Evolutionary conservation across 37 sponge, comb jelly and placozoan species (phyloP), one percentile per base, ranked within the genome.

Genomic region (Axinella damicornis): DNA sequence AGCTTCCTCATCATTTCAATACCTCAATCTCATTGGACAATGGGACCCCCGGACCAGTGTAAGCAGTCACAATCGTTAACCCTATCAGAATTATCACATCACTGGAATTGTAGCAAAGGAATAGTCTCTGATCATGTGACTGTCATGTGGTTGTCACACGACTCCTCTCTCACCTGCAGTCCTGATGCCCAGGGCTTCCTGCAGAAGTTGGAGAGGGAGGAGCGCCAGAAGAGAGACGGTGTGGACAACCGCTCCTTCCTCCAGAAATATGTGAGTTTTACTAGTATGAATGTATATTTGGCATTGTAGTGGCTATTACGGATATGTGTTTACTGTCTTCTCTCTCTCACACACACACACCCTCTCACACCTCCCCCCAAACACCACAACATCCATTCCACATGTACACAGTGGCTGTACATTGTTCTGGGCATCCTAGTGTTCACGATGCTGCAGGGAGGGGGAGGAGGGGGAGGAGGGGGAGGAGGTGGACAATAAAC

Each of bases 221-320:
- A 65, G 69, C 74, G 41, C 24, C 76, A 80, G 5, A 79, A 72
- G 73, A 62, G 73, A 53, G 75, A 80, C 2, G 75, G 80, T 1
- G 65, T 30, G 31, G 88, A 87, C 60, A 80, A 87, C 64, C 33
- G 88, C 55, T 65, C 72, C 60, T 89, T 89, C 73, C 31, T 89
- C 5, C 89, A 89, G 84, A 89, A 89, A 89, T 89, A 89, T 62
- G 89, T 89, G 22, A 75, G 88, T 28, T 0, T n/a, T 20, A 30
- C 20, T 22, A 25, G 20, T 6, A 35, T 1, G 17, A 46, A 12
- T 46, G 46, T 46, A 9, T 46, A 46, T 46, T 46, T 46, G 46
- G 46, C 9, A 9, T 12, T 9, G 4, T 46, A 46, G 4, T 46
- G 46, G 46, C 46, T 46, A 9, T 46, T 46, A 12, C 9, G 46